Evolutionary conservation across 2,113 vertebrate species (phyloP), one percentile per base, ranked within the genome.

Genomic region (Camelus dromedarius): DNA sequence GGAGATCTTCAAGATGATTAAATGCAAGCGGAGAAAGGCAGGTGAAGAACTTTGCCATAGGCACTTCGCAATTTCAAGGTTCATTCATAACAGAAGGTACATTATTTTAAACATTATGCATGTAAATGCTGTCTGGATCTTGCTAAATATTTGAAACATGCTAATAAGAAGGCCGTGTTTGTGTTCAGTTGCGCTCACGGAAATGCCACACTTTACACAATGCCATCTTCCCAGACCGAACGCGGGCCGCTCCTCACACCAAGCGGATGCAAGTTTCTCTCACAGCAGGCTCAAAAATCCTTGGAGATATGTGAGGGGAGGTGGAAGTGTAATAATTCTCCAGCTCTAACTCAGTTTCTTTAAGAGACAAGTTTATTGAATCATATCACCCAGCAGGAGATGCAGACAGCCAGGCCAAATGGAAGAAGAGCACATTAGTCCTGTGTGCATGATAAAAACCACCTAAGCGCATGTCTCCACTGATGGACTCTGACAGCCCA

Each of bases 341-440:
- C 91, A 50, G 93, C 95, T 94, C 90, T 91, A 91, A 72, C 42
- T 97, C 95, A 66, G 69, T 93, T 96, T 98, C 75, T 85, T 87
- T 96, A 89, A 89, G 50, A 96, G 85, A 75, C 75, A 67, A 95
- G 50, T 20, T 91, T 94, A 92, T 67, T 97, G 83, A 96, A 93
- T 97, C 75, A 35, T 96, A 83, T 95, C 88, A 73, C 81, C 90
- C 76, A 35, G 77, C 54, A 58, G 84, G 56, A 88, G 54, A 38
- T 38, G 54, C 16, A 88, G 72, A 35, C 60, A 95, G 88, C 81
- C 56, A 91, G 84, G 60, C 8, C 75, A 94, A 92, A 86, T 1
- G 18, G 69, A 84, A 52, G 72, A 73, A 93, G 92, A 91, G 46
- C 67, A 96, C 62, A 91, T 96, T 83, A 91, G 54, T 66, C 38